These are phyloP conservation scores for Sturmia bella DNA, from an alignment of 2,888 invertebrate genomes.

Conservation along the genomic window DNA sequence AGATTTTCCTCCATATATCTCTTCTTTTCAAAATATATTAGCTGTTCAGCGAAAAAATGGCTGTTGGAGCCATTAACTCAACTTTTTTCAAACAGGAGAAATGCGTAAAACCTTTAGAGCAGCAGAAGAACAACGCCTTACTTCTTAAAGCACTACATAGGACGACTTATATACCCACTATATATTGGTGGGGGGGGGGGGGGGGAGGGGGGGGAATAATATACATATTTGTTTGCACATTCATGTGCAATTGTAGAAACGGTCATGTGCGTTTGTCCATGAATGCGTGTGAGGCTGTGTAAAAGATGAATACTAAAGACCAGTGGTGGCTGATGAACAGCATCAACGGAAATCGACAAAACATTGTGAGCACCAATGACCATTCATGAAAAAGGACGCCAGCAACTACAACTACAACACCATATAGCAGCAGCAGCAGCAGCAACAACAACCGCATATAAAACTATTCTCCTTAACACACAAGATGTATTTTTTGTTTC, in stretches of 20 bases:
- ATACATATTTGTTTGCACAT: neutral
- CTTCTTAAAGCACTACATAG: slow-evolving; percentile 47
- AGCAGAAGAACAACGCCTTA: slow-evolving; percentile 59
- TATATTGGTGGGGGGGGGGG: too few species aligned
- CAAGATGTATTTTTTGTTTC: slow-evolving; percentile 51
- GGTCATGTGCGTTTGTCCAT: slow-evolving; percentile 7
- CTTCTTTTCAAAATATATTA: neutral
- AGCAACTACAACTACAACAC: slow-evolving; percentile 20
- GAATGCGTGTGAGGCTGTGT: slow-evolving; percentile 20
- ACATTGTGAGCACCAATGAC: slow-evolving; percentile 69
- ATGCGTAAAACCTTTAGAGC: slow-evolving; percentile 48
- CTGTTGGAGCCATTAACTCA: slow-evolving; percentile 12
- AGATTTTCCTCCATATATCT: slow-evolving; percentile 1
- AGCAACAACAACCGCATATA: slow-evolving; percentile 20
- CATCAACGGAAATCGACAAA: slow-evolving; percentile 70
- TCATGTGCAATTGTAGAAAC: neutral
- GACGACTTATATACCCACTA: slow-evolving; percentile 27
- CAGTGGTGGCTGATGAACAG: slow-evolving; percentile 62
- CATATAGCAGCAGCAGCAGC: slow-evolving; percentile 8
- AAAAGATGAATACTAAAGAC: slow-evolving; percentile 45
- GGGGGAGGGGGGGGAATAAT: too few species aligned
- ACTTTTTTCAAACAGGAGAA: slow-evolving; percentile 38
- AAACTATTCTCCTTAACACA: slow-evolving; percentile 67
- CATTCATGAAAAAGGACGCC: slow-evolving; percentile 58
- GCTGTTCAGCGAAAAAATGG: slow-evolving; percentile 47